Evolutionary conservation across 2,797 vertebrate species (phyloP).

Genomic region (Cossypha niveicapilla): DNA sequence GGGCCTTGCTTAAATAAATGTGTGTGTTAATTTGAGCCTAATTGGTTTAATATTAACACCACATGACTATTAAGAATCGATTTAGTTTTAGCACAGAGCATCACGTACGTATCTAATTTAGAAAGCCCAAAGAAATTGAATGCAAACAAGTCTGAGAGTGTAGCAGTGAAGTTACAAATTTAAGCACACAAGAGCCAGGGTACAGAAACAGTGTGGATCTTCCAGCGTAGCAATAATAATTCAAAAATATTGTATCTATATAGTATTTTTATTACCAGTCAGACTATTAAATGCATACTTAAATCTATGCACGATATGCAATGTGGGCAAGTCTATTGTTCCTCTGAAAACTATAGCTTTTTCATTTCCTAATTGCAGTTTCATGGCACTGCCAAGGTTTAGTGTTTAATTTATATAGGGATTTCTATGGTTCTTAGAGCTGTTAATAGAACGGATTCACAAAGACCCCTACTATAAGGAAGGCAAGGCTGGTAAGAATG

Average conservation of each 20-base stretch:
- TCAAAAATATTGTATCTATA: conserved; percentile 62
- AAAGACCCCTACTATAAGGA: conserved; percentile 42
- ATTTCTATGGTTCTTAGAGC: conserved; percentile 53
- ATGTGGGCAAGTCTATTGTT: conserved; percentile 62
- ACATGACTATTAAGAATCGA: conserved; percentile 49
- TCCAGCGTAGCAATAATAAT: conserved; percentile 21
- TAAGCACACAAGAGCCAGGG: conserved; percentile 30
- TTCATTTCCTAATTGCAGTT: conserved; percentile 66
- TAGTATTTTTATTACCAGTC: conserved; percentile 66
- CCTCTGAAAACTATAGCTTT: conserved; percentile 60
- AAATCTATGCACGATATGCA: conserved; percentile 56
- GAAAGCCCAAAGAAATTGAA: conserved; percentile 41
- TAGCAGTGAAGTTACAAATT: conserved; percentile 49
- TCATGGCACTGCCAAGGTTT: conserved; percentile 53
- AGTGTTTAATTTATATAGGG: conserved; percentile 62
- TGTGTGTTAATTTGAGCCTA: conserved; percentile 33
- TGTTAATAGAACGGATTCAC: conserved; percentile 57
- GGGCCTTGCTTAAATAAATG: conserved; percentile 25
- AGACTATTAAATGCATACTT: conserved; percentile 66
- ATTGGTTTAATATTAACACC: conserved; percentile 50
- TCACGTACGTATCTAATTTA: conserved; percentile 37
- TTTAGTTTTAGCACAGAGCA: conserved; percentile 13
- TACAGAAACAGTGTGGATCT: conserved; percentile 44
- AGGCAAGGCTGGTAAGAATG: conserved; percentile 33
- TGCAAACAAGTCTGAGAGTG: conserved; percentile 21